phyloP scores from a whole-genome alignment of 2,888 invertebrate species.

The Thereva unica region DNA sequence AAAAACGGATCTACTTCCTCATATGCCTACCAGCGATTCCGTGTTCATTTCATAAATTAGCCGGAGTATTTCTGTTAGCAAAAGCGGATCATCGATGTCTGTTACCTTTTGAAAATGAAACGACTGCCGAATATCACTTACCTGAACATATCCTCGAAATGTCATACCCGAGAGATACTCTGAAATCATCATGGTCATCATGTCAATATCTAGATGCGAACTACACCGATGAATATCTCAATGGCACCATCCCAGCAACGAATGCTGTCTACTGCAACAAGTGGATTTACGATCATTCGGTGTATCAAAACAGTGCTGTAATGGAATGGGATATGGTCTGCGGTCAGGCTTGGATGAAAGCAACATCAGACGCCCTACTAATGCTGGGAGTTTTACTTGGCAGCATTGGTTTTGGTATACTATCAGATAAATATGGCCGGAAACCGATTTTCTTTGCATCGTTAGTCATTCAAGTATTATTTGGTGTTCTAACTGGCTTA shows the following conservation, averaged over 20 bases:
- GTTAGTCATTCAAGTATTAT: conserved; percentile 69
- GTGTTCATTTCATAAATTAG: conserved; percentile 74
- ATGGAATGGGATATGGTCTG: conserved; percentile 75
- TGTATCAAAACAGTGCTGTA: conserved; percentile 66
- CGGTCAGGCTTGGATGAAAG: conserved; percentile 64
- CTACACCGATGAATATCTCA: conserved; percentile 53
- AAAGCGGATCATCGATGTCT: conserved; percentile 68
- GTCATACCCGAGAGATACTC: conserved; percentile 62
- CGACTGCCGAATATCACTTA: conserved; percentile 53
- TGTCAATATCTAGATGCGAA: conserved; percentile 61
- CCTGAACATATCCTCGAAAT: conserved; percentile 58
- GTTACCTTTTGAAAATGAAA: conserved; percentile 61
- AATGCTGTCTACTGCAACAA: conserved; percentile 58
- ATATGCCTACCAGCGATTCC: conserved; percentile 72
- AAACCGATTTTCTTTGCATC: conserved; percentile 74
- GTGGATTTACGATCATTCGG: conserved; percentile 66
- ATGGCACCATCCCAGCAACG: conserved; percentile 48
- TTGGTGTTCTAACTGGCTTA: conserved; percentile 68
- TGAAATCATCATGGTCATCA: conserved; percentile 59
- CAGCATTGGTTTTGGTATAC: conserved; percentile 71
- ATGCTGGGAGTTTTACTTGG: conserved; percentile 76
- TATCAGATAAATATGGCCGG: conserved; percentile 74
- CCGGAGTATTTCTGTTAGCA: conserved; percentile 71
- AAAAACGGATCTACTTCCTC: conserved; percentile 69
- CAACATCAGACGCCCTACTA: conserved; percentile 69